Evolutionary conservation across 2,888 invertebrate species (phyloP).

Genomic region (Metacarcinus magister): DNA sequence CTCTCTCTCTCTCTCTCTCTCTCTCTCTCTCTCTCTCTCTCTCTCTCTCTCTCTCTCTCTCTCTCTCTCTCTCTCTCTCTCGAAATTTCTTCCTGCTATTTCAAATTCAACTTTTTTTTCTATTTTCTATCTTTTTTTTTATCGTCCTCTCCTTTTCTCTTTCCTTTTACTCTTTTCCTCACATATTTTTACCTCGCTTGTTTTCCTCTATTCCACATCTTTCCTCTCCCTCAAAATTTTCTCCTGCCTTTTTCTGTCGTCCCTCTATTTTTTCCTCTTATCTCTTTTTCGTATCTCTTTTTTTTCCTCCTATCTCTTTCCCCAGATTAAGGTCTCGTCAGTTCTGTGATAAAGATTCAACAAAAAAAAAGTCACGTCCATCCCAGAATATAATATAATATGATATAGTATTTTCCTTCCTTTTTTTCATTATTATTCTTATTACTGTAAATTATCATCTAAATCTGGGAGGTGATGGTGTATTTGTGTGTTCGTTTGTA

Average conservation of each 20-base stretch:
- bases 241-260: neutral
- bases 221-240: neutral
- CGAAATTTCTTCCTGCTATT: neutral
- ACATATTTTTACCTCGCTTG: neutral
- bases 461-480: neutral
- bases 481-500: neutral
- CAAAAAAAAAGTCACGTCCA: neutral
- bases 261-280: neutral
- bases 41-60: conserved; percentile 18
- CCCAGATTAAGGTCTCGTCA: conserved; percentile 71
- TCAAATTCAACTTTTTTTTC: neutral
- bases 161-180: neutral
- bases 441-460: neutral
- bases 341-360: conserved; percentile 64
- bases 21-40: neutral
- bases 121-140: neutral
- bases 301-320: neutral
- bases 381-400: neutral
- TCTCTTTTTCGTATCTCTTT: neutral
- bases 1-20: conserved; percentile 67
- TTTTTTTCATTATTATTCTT: neutral
- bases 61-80: neutral
- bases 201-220: neutral
- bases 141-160: neutral
- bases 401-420: neutral